Conservation (phyloP, 2,113 vertebrate genomes). For the Nannobrachium achirus region DNA sequence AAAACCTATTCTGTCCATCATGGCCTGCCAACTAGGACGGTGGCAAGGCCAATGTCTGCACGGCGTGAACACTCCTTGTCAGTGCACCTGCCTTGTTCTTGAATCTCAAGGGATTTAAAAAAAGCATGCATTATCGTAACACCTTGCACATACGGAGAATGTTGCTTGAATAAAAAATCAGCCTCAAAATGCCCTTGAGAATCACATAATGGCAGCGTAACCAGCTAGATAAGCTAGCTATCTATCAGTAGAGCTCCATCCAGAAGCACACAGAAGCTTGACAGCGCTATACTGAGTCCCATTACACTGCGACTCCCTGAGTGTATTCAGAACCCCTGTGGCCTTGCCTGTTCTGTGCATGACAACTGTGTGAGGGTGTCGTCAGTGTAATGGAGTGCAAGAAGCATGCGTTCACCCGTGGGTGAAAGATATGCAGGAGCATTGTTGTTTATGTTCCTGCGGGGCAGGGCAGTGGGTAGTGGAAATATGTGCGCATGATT, state of each 20-base stretch:
- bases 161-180: too few species aligned
- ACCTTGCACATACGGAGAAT: too few species aligned
- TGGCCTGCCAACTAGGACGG: too few species aligned
- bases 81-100: too few species aligned
- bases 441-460: constrained; percentile 47
- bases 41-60: too few species aligned
- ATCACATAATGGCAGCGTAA: constrained; percentile 41
- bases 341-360: not conserved
- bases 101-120: too few species aligned
- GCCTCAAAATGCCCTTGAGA: too few species aligned
- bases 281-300: constrained; percentile 50
- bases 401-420: not conserved
- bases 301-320: constrained; percentile 21
- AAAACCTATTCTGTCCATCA: too few species aligned
- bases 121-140: too few species aligned
- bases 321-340: not conserved
- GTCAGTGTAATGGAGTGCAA: constrained; percentile 2
- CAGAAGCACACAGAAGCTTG: constrained; percentile 31
- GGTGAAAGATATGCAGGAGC: constrained; percentile 23
- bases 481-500: constrained; percentile 60
- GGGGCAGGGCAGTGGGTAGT: constrained; percentile 39
- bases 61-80: too few species aligned
- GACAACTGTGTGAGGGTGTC: not conserved
- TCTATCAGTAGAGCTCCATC: too few species aligned
- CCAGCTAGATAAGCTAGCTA: constrained; percentile 40